phyloP scores from a whole-genome alignment of 1,140 invertebrate genomes.

The Ips nitidus region DNA sequence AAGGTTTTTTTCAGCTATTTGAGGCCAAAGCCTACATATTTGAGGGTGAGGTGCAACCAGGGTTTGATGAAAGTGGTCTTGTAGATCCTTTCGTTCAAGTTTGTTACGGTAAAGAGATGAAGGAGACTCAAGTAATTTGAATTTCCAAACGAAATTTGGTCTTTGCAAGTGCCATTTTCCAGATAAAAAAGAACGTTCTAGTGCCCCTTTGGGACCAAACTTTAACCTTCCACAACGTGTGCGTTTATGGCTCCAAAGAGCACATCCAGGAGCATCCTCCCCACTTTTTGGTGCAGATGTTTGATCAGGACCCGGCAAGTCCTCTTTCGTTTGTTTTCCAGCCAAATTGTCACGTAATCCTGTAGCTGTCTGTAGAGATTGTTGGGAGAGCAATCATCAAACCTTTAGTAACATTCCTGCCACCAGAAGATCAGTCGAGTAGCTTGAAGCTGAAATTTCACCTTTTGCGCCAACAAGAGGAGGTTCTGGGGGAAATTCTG shows the following conservation, averaged over 20 bases:
- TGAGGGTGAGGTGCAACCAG: constrained; percentile 61
- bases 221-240: constrained; percentile 55
- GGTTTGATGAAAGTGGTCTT: constrained; percentile 56
- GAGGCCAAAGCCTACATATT: constrained; percentile 62
- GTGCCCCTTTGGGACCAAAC: constrained; percentile 65
- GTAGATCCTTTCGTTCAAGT: constrained; percentile 58
- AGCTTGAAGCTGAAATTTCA: constrained; percentile 61
- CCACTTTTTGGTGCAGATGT: constrained; percentile 52
- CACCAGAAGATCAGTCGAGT: constrained; percentile 49
- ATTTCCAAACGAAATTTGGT: neutral
- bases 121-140: constrained; percentile 45
- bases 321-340: neutral
- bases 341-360: neutral
- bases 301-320: constrained; percentile 46
- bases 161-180: neutral
- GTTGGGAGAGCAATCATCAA: constrained; percentile 56
- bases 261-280: constrained; percentile 57
- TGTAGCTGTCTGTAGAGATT: constrained; percentile 56
- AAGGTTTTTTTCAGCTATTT: constrained; percentile 50
- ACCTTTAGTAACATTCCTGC: constrained; percentile 50
- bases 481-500: constrained; percentile 56
- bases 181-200: constrained; percentile 44
- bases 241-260: constrained; percentile 54
- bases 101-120: constrained; percentile 50
- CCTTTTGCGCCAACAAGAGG: constrained; percentile 53